Conservation (phyloP, 2,888 invertebrate genomes). For the Macaria notata region DNA sequence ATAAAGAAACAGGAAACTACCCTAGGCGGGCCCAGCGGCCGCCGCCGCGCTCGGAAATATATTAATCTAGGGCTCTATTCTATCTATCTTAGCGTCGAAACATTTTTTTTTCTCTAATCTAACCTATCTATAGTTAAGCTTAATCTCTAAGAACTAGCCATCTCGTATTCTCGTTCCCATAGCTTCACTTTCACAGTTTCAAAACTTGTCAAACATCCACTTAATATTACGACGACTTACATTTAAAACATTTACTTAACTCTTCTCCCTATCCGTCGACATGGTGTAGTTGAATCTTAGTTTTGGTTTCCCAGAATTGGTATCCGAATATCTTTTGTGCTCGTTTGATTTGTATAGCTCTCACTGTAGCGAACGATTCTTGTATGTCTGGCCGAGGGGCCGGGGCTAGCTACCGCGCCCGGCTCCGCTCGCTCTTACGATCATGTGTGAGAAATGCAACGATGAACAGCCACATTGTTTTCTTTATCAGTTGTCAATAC, state of each 20-base stretch:
- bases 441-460: slow-evolving; percentile 76
- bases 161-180: slow-evolving; percentile 61
- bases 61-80: slow-evolving; percentile 74
- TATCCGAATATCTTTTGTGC: slow-evolving; percentile 70
- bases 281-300: slow-evolving; percentile 66
- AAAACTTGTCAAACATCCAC: slow-evolving; percentile 69
- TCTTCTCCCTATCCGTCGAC: slow-evolving; percentile 69
- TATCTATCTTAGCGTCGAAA: slow-evolving; percentile 78
- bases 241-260: slow-evolving; percentile 76
- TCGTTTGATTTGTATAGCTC: slow-evolving; percentile 40
- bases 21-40: slow-evolving; percentile 61
- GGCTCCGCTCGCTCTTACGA: slow-evolving; percentile 50
- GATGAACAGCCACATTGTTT: slow-evolving; percentile 73
- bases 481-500: slow-evolving; percentile 62
- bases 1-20: slow-evolving; percentile 81
- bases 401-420: slow-evolving; percentile 74
- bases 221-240: slow-evolving; percentile 73
- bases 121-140: slow-evolving; percentile 79
- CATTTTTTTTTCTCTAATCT: slow-evolving; percentile 73
- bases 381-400: slow-evolving; percentile 57
- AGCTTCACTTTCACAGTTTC: slow-evolving; percentile 62
- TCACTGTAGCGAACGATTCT: slow-evolving; percentile 25
- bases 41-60: slow-evolving; percentile 57
- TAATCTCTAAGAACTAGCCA: slow-evolving; percentile 67
- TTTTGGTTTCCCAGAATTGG: slow-evolving; percentile 68